phyloP scores from a whole-genome alignment of 2,888 invertebrate species.

The Leptogaster cylindrica region DNA sequence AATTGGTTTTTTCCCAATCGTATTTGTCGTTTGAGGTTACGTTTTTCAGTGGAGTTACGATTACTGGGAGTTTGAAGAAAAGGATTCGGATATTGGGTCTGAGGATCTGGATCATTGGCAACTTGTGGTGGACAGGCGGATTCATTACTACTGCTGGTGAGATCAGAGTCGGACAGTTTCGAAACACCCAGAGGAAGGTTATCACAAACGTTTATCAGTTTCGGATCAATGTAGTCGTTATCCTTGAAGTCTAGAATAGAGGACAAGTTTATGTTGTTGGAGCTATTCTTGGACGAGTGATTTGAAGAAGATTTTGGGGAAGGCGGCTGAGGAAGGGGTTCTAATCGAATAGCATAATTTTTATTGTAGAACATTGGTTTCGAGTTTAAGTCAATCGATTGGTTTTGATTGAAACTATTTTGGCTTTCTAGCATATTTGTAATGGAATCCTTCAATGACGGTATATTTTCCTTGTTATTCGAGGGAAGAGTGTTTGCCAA shows the following conservation, averaged over 20 bases:
- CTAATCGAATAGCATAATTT: constrained; percentile 46
- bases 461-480: constrained; percentile 41
- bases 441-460: constrained; percentile 36
- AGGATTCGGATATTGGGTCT: constrained; percentile 32
- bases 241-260: constrained; percentile 41
- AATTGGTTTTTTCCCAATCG: constrained; percentile 61
- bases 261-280: not conserved
- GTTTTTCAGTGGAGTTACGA: constrained; percentile 50
- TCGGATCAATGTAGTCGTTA: constrained; percentile 65
- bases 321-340: constrained; percentile 41
- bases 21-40: constrained; percentile 59
- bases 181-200: constrained; percentile 69
- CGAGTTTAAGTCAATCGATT: not conserved
- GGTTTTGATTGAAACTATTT: not conserved
- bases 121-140: constrained; percentile 51
- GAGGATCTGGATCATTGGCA: constrained; percentile 7
- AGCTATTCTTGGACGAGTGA: constrained; percentile 20
- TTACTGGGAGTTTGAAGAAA: constrained; percentile 38
- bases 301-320: constrained; percentile 26
- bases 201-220: constrained; percentile 74
- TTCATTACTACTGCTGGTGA: constrained; percentile 48
- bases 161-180: constrained; percentile 55
- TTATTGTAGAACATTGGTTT: constrained; percentile 40
- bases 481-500: constrained; percentile 43
- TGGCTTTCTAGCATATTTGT: constrained; percentile 35